A percentile compares a stretch with the other conserved stretches of the same genome.
These are phyloP conservation scores for Scaptomyza tumidula DNA, from an alignment of 2,888 invertebrate species.

Conservation along the genomic window DNA sequence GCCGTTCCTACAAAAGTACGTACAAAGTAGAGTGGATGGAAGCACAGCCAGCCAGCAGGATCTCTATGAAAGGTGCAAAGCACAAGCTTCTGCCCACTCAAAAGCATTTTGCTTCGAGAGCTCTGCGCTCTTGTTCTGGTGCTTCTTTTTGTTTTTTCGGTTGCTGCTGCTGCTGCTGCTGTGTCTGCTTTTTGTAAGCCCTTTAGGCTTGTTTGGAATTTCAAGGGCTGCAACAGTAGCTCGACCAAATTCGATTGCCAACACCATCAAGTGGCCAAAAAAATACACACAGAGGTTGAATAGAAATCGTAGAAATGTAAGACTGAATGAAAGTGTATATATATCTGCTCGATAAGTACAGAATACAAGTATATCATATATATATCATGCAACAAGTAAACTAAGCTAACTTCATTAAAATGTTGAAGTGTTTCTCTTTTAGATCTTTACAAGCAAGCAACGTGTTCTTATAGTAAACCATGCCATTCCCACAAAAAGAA, in stretches of 20 bases:
- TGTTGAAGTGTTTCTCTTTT: not conserved
- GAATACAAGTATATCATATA: not conserved
- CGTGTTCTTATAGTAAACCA: not conserved
- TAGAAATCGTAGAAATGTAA: not conserved
- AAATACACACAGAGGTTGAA: not conserved
- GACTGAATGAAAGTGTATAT: not conserved
- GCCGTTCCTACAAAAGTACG: constrained; percentile 19
- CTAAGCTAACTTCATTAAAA: not conserved
- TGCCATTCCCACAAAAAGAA: not conserved
- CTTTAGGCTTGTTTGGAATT: constrained; percentile 38
- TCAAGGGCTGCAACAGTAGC: constrained; percentile 26
- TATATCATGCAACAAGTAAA: not conserved
- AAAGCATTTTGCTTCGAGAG: constrained; percentile 37
- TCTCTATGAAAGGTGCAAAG: constrained; percentile 5
- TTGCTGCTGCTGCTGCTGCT: constrained; percentile 9
- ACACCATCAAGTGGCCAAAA: constrained; percentile 9
- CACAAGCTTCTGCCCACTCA: constrained; percentile 38
- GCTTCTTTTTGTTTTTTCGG: not conserved
- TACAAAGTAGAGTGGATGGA: constrained; percentile 31
- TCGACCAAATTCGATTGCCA: constrained; percentile 22
- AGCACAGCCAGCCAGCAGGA: constrained; percentile 9
- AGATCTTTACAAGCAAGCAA: not conserved
- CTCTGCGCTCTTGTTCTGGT: not conserved
- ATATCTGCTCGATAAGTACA: not conserved
- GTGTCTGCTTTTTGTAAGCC: constrained; percentile 23